Base-by-base conservation (phyloP, 2,888 invertebrate species). In the Gryllus longicercus region DNA sequence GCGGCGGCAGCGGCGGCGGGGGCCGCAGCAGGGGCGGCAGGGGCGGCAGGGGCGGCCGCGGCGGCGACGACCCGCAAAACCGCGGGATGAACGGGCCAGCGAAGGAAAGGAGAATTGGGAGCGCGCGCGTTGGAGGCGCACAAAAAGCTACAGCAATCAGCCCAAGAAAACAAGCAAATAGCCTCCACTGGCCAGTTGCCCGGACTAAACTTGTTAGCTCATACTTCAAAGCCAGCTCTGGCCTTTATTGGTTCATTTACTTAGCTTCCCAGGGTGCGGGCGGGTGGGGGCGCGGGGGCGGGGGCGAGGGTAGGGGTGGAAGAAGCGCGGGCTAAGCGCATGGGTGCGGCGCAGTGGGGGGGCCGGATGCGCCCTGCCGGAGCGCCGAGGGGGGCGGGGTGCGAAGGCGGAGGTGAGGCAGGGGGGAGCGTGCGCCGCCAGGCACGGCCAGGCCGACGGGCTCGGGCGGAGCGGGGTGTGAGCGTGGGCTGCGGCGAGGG, bases 131-230 rank as follows among this genome's bases (percentile, higher is more conserved):
- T 8, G 63, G 63, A 63, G 63, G 16, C 63, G 63, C 63, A 63
- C 63, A 63, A 63, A 63, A 63, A 63, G 63, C 63, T 63, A 63
- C 63, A 63, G 16, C 63, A 63, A 63, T 63, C 63, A 63, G 63
- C 63, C 63, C 63, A 63, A 63, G 63, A 63, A 63, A 63, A 63
- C 63, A 63, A 63, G 63, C 63, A 63, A 63, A 63, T 63, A 63
- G 63, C 63, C 63, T n/a, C n/a, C 63, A 63, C 14, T 63, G 63
- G 63, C 63, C 63, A n/a, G 63, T 63, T 63, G 63, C 14, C 63
- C 63, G 63, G 63, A 63, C 63, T 63, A 63, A 63, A 18, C 63
- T 63, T 63, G 63, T 63, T 63, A 63, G 63, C 63, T 63, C 63
- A 63, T 63, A n/a, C 63, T 63, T 63, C 63, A 63, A 63, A 63